Evolutionary conservation across 2,888 invertebrate species (phyloP).

Genomic region (Nymphalis polychloros): DNA sequence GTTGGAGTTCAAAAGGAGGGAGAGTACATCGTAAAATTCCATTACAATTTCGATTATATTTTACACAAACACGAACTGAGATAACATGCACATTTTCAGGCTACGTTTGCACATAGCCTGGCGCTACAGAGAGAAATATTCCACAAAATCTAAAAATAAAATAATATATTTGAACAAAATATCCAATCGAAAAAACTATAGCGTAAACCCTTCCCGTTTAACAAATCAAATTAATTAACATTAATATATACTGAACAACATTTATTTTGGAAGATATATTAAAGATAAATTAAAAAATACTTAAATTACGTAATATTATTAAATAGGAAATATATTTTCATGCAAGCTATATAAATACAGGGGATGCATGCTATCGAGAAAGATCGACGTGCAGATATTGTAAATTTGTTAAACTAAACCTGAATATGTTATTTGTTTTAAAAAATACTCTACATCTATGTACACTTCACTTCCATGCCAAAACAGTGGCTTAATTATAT

Average conservation of each 20-base stretch:
- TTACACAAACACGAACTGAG: conserved; percentile 26
- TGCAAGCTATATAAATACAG: conserved; percentile 74
- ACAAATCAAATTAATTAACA: conserved; percentile 29
- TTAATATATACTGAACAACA: conserved; percentile 70
- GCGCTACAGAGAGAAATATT: conserved; percentile 27
- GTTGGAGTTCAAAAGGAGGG: conserved; percentile 28
- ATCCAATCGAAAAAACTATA: conserved; percentile 24
- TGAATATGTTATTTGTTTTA: conserved; percentile 40
- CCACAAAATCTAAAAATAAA: conserved; percentile 29
- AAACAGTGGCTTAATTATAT: conserved; percentile 15
- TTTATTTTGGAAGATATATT: conserved; percentile 80
- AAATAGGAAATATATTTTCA: conserved; percentile 64
- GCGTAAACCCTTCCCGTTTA: conserved; percentile 31
- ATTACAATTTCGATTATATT: conserved; percentile 24
- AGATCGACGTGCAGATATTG: conserved; percentile 55
- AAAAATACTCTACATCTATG: conserved; percentile 42
- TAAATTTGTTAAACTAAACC: conserved; percentile 34
- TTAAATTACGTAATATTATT: conserved; percentile 51
- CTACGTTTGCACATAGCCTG: conserved; percentile 28
- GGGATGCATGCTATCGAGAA: conserved; percentile 66
- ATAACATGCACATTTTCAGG: conserved; percentile 32
- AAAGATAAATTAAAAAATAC: conserved; percentile 53
- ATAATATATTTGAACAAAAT: conserved; percentile 26
- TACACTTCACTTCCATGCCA: conserved; percentile 39
- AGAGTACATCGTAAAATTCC: conserved; percentile 26